Conservation (phyloP, 2,113 vertebrate species). For the Podarcis raffonei region DNA sequence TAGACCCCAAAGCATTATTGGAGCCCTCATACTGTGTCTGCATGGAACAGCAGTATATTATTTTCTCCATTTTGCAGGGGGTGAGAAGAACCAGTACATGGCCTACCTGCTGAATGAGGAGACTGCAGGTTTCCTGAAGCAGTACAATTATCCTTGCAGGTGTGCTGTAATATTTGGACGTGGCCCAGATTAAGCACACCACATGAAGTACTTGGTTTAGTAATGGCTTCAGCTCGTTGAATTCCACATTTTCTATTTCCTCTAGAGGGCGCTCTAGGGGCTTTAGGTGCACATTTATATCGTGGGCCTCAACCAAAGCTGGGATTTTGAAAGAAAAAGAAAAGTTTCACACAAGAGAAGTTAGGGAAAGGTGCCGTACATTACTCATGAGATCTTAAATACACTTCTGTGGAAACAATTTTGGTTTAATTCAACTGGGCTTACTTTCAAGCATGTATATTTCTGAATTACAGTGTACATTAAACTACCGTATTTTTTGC, state of each 20-base stretch:
- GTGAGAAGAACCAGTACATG: not conserved
- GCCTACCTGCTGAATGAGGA: conserved; percentile 90
- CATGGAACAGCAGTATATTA: not conserved
- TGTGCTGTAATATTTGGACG: conserved; percentile 81
- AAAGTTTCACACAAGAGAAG: not conserved
- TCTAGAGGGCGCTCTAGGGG: conserved; percentile 81
- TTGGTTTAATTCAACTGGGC: not conserved
- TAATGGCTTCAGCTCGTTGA: conserved; percentile 78
- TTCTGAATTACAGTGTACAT: not conserved
- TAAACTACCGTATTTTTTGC: not conserved
- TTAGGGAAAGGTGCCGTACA: not conserved
- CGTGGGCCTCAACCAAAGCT: conserved; percentile 86
- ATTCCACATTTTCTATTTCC: conserved; percentile 80
- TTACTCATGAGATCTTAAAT: not conserved
- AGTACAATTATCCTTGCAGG: conserved; percentile 82
- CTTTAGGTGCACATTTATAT: conserved; percentile 81
- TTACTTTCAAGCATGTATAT: not conserved
- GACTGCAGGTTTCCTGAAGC: conserved; percentile 89
- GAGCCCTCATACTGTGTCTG: not conserved
- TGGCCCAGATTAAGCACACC: conserved; percentile 88
- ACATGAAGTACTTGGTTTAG: conserved; percentile 85
- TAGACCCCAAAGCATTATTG: not conserved
- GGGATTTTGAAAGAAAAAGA: conserved; percentile 23
- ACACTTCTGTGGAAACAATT: not conserved
- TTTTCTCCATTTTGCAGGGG: not conserved